A percentile compares a stretch with the other conserved stretches of the same genome.
These are phyloP conservation scores for Eledone cirrhosa DNA, from an alignment of 2,888 invertebrate genomes.

Conservation along the genomic window DNA sequence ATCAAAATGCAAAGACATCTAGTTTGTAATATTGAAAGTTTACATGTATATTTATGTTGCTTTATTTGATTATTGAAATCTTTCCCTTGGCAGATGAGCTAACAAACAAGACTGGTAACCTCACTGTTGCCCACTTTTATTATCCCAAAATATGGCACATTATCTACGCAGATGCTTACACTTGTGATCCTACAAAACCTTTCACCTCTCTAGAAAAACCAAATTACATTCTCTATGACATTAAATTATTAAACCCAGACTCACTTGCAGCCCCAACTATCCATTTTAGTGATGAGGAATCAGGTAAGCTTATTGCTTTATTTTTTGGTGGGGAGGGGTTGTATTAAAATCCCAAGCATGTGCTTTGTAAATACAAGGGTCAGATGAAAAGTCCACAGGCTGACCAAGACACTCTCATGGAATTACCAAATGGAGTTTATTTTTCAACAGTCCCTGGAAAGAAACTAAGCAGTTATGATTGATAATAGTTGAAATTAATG, in stretches of 20 bases:
- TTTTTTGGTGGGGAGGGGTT: too few species aligned
- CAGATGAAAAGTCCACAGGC: too few species aligned
- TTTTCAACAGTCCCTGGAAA: too few species aligned
- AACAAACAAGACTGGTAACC: constrained; percentile 45
- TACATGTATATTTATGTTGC: not conserved
- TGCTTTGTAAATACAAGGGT: too few species aligned
- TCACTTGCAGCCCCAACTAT: constrained; percentile 58
- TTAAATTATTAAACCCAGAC: constrained; percentile 59
- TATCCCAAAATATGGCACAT: constrained; percentile 58
- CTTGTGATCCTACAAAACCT: constrained; percentile 46
- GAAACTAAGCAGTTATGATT: too few species aligned
- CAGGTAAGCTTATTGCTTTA: constrained; percentile 44
- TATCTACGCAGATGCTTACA: constrained; percentile 56
- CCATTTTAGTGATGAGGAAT: constrained; percentile 63
- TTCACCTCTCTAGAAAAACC: constrained; percentile 34
- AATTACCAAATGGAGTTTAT: too few species aligned
- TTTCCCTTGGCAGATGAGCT: constrained; percentile 46
- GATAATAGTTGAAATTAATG: too few species aligned
- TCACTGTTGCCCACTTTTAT: constrained; percentile 44
- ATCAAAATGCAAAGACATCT: too few species aligned
- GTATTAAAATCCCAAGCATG: too few species aligned
- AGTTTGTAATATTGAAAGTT: too few species aligned
- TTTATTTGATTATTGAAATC: not conserved
- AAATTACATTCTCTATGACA: constrained; percentile 50
- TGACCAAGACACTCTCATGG: too few species aligned